Evolutionary conservation across 2,888 invertebrate species (phyloP), one percentile per base, ranked within the genome.

Genomic region (Diarsia mendica): DNA sequence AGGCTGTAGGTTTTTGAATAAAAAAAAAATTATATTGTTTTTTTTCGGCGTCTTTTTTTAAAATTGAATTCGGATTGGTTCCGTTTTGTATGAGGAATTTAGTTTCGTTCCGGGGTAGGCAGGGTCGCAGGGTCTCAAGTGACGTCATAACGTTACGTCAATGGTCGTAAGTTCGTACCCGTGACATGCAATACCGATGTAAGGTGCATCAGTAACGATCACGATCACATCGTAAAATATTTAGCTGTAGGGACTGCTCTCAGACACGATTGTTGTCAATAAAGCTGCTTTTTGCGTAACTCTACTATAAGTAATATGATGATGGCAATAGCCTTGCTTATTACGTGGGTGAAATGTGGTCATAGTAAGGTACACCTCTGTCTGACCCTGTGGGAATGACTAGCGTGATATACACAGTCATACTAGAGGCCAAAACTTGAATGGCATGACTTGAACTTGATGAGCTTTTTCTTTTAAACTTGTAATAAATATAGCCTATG

Each of bases 1-100:
- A 91, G 91, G 90, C 89, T 83, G 86, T 88, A 88, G 86, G 91
- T 88, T 90, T 90, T 89, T 88, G 85, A 89, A 90, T 87, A 90
- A 89, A 89, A 90, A 81, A 79, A 87, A 88, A 85, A 89, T 86
- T 89, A 87, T 89, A 90, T 90, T 91, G 91, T 91, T 90, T 90
- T 91, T 89, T 91, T 90, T 89, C 75, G 79, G 55, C 80, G 79
- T 79, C 73, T 82, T 79, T 82, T 67, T 86, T 80, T 83, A 81
- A 87, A 87, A 86, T 87, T 87, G 88, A 88, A 87, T 87, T 83
- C 73, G 55, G 64, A 80, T 87, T 79, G 79, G 81, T 85, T 76
- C 77, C 70, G 77, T 75, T 85, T 33, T 75, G 65, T 68, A 44
- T 67, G 53, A 67, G 23, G 68, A 60, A 39, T 69, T 77, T 64